A percentile compares a stretch with the other conserved stretches of the same genome.
Conservation (phyloP, 2,797 vertebrate species). For the Aeoliscus strigatus region DNA sequence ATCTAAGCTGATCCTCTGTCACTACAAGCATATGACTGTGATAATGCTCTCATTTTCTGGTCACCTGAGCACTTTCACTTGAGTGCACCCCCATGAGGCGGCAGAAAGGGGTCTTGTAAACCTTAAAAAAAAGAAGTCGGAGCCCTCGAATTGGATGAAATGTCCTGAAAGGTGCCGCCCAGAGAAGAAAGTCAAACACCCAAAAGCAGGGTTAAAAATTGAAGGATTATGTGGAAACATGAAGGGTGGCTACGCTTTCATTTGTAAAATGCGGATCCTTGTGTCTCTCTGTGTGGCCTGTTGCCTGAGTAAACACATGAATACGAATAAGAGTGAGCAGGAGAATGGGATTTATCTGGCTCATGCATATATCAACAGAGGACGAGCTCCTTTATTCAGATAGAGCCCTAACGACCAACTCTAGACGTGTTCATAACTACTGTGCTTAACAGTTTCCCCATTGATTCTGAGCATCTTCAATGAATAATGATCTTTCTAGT, state of each 20-base stretch:
- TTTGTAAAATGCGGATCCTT: constrained; percentile 55
- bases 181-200: constrained; percentile 77
- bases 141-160: constrained; percentile 53
- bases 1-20: constrained; percentile 72
- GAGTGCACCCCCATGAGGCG: constrained; percentile 45
- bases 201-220: constrained; percentile 70
- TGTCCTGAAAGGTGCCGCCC: constrained; percentile 52
- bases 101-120: constrained; percentile 53
- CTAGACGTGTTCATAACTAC: constrained; percentile 10
- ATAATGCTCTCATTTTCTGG: constrained; percentile 78
- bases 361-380: constrained; percentile 58
- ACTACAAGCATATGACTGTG: constrained; percentile 71
- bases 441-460: not conserved
- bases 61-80: constrained; percentile 76
- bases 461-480: not conserved
- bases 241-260: constrained; percentile 74
- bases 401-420: constrained; percentile 19
- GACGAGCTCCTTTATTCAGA: constrained; percentile 24
- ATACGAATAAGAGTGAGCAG: constrained; percentile 67
- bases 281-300: constrained; percentile 77
- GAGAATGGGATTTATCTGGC: constrained; percentile 57
- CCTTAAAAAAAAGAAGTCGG: constrained; percentile 38
- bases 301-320: constrained; percentile 75
- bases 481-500: constrained; percentile 20
- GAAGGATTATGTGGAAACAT: constrained; percentile 70